Base-by-base conservation (phyloP, 2,113 vertebrate species). In the Neodontobutis hainanensis region DNA sequence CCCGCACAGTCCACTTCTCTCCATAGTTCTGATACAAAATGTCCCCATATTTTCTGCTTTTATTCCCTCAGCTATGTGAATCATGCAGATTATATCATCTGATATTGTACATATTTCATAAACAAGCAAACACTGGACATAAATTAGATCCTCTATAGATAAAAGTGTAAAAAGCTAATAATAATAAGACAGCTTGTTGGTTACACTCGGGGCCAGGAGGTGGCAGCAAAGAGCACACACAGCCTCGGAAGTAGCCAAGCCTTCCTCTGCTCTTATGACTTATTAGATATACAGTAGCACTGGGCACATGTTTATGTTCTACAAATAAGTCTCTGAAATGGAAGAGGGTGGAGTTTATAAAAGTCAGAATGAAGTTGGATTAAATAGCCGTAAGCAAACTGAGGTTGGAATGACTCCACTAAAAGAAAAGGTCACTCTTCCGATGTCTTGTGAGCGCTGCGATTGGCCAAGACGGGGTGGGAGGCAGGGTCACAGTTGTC, bases 131-230 rank as follows among this genome's bases (percentile, higher is more conserved):
- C 88, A 92, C 85, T 81, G 82, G 81, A 90, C 88, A 85, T 89
- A 90, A 91, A 87, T 88, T 85, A 81, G 77, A 84, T 85, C 76
- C 76, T 88, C 80, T 89, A 89, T 88, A 78, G 85, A 82, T 87
- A 91, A 88, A 92, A 91, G 90, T 88, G 82, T 88, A 90, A 91
- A 90, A 92, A 86, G 85, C 87, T 85, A 84, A 84, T 89, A 87
- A 88, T 55, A 40, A 40, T 40, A 55, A 55, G 36, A 36, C 6
- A 14, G 84, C 90, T 79, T 84, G 83, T 77, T 78, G 80, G 83
- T 82, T 88, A 85, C 84, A 85, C 70, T 80, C 59, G 70, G 61
- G 60, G 73, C 63, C 69, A 64, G 69, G 59, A 76, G 71, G 79
- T 77, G 80, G 81, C 68, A 67, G 35, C 75, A 62, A 74, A 44